These are phyloP conservation scores for Esperia sulphurella DNA, from an alignment of 2,888 invertebrate genomes.

Conservation along the genomic window DNA sequence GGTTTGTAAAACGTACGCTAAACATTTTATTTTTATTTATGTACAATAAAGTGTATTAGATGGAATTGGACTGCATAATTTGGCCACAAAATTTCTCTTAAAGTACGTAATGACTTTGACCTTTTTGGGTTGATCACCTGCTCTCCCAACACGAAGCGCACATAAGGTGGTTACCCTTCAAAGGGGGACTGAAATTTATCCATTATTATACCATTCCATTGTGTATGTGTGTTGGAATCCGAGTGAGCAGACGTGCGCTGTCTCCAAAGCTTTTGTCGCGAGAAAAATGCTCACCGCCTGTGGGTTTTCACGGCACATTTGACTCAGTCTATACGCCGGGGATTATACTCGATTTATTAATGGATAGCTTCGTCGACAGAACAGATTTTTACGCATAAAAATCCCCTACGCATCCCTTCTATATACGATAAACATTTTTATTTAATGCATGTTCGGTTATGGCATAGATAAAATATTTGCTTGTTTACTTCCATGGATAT, in stretches of 20 bases:
- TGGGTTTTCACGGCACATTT: conserved; percentile 71
- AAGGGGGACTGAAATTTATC: conserved; percentile 4
- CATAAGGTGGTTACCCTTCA: neutral
- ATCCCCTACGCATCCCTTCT: conserved; percentile 29
- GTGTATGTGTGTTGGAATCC: conserved; percentile 24
- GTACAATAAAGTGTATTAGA: too few relatives aligned
- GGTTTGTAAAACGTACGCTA: too few relatives aligned
- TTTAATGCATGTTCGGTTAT: conserved; percentile 8
- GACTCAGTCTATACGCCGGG: conserved; percentile 52
- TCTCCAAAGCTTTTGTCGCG: conserved; percentile 62
- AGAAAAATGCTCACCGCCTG: conserved; percentile 63
- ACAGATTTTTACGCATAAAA: conserved; percentile 56
- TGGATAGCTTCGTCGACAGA: conserved; percentile 57
- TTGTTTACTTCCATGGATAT: conserved; percentile 4
- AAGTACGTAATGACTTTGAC: too few relatives aligned
- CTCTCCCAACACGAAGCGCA: neutral
- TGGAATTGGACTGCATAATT: too few relatives aligned
- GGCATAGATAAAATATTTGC: conserved; percentile 3
- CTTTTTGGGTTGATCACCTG: neutral
- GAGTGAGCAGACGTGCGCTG: conserved; percentile 42
- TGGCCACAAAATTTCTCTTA: too few relatives aligned
- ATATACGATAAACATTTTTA: conserved; percentile 9
- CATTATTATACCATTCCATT: conserved; percentile 4
- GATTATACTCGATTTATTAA: conserved; percentile 70
- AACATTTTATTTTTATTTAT: too few relatives aligned